phyloP scores from a whole-genome alignment of 2,113 vertebrate genomes.

The Syngnathus floridae region DNA sequence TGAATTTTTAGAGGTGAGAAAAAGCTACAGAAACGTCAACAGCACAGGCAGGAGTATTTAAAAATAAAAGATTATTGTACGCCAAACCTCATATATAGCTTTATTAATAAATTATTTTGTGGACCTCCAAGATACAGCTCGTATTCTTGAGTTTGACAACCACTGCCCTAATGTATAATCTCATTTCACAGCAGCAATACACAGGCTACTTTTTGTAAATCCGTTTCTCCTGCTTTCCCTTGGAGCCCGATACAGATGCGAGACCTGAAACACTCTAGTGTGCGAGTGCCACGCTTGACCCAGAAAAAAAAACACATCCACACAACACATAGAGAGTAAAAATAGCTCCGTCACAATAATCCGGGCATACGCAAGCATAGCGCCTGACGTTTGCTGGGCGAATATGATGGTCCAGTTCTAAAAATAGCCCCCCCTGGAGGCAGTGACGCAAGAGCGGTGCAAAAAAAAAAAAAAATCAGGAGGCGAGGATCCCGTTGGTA shows the following conservation, averaged over 20 bases:
- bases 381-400: slow-evolving; percentile 55
- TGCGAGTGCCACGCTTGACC: slow-evolving; percentile 53
- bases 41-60: too few species aligned
- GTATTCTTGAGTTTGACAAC: not conserved
- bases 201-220: not conserved
- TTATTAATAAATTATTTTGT: not conserved
- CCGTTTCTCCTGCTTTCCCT: not conserved
- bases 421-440: slow-evolving; percentile 56
- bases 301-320: slow-evolving; percentile 44
- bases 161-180: not conserved
- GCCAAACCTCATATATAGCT: too few species aligned
- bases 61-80: too few species aligned
- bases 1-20: too few species aligned
- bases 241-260: slow-evolving; percentile 32
- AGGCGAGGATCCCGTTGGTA: slow-evolving; percentile 21
- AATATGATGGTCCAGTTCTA: slow-evolving; percentile 64
- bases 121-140: not conserved
- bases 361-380: slow-evolving; percentile 62
- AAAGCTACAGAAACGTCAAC: too few species aligned
- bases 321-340: slow-evolving; percentile 49
- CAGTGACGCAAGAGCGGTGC: slow-evolving; percentile 57
- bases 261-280: slow-evolving; percentile 28
- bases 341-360: slow-evolving; percentile 68
- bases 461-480: slow-evolving; percentile 41
- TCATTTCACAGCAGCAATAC: not conserved